Evolutionary conservation across 2,888 invertebrate species (phyloP).

Genomic region (Sarcophaga caerulescens): DNA sequence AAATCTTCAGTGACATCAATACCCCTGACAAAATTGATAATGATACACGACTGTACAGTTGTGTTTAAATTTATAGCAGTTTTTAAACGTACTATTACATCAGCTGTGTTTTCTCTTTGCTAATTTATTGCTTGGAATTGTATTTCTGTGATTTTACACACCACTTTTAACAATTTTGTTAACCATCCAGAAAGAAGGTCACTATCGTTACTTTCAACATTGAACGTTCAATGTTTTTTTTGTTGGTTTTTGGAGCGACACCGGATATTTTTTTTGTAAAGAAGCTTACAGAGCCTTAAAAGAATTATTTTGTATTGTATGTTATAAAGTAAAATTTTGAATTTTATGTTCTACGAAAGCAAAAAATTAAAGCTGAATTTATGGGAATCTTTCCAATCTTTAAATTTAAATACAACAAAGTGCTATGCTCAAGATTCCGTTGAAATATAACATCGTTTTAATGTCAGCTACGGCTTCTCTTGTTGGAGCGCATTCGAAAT

Average conservation of each 20-base stretch:
- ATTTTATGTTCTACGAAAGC: no score
- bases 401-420: no score
- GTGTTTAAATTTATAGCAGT: background rate
- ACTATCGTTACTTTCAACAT: slow-evolving; percentile 74
- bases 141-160: slow-evolving; percentile 12
- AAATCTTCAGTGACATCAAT: slow-evolving; percentile 38
- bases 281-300: slow-evolving; percentile 2
- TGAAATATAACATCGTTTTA: no score
- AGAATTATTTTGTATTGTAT: background rate
- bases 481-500: no score
- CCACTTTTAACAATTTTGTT: slow-evolving; percentile 29
- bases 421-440: no score
- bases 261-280: slow-evolving; percentile 70
- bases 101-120: background rate
- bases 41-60: background rate
- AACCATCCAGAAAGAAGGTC: slow-evolving; percentile 72
- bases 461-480: no score
- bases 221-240: background rate
- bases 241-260: slow-evolving; percentile 75
- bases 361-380: no score
- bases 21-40: background rate
- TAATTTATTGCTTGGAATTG: slow-evolving; percentile 42
- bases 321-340: no score
- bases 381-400: no score
- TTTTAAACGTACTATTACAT: background rate